A percentile compares a stretch with the other conserved stretches of the same genome.
Conservation (phyloP, 2,888 invertebrate species). For the Ophion obscuratus region DNA sequence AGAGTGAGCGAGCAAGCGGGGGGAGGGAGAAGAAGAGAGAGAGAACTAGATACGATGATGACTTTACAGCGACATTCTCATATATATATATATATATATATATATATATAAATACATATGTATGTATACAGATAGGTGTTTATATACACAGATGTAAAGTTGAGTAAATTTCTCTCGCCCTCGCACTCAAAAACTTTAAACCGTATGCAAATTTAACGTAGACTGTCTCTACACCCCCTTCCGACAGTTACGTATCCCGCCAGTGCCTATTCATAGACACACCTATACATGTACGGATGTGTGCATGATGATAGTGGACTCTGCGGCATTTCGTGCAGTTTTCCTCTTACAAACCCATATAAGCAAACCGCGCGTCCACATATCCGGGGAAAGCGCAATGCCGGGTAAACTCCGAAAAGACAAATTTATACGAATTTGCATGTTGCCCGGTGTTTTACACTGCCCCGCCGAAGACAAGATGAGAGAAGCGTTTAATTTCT, state of each 20-base stretch:
- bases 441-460: slow-evolving; percentile 43
- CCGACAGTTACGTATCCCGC: slow-evolving; percentile 36
- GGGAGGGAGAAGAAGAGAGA: too few species aligned
- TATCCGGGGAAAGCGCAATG: slow-evolving; percentile 33
- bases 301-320: slow-evolving; percentile 68
- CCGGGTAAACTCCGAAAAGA: slow-evolving; percentile 57
- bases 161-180: slow-evolving; percentile 60
- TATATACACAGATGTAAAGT: slow-evolving; percentile 24
- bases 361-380: slow-evolving; percentile 14
- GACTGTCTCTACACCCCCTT: slow-evolving; percentile 35
- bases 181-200: slow-evolving; percentile 71
- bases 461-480: slow-evolving; percentile 21
- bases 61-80: slow-evolving; percentile 15
- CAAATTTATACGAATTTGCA: slow-evolving; percentile 61
- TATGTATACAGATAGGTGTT: slow-evolving; percentile 7
- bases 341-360: slow-evolving; percentile 21
- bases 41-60: slow-evolving; percentile 36
- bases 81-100: too few species aligned
- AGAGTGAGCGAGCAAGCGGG: slow-evolving; percentile 5
- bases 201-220: slow-evolving; percentile 74
- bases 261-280: too few species aligned
- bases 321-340: slow-evolving; percentile 71
- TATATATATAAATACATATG: background rate
- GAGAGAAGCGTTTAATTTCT: slow-evolving; percentile 41
- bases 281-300: background rate